Evolutionary conservation across 2,888 invertebrate genomes (phyloP), one percentile per base, ranked within the genome.

Genomic region (Stenodema calcarata): DNA sequence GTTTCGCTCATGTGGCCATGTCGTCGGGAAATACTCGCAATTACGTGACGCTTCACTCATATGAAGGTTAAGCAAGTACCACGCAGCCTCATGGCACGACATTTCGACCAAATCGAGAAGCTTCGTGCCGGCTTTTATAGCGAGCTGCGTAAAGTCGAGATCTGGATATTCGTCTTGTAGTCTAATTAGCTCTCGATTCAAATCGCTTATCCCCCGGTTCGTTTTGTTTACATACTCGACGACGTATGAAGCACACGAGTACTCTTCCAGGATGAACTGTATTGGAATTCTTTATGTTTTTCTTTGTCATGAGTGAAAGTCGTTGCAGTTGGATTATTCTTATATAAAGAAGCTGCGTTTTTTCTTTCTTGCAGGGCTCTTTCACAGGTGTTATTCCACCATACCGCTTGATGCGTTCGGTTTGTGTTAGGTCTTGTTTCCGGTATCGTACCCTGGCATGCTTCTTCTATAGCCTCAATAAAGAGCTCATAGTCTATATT

Each of bases 251-350:
- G n/a, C n/a, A n/a, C n/a, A n/a, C n/a, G 84, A 89, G 89, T 91
- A 91, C 88, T 91, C 91, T 11, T 92, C 91, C 28, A 76, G 86
- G 0, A 91, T 91, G 54, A 91, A 89, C 47, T 79, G 79, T 1
- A 76, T 41, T n/a, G n/a, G n/a, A n/a, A n/a, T n/a, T n/a, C n/a
- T n/a, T n/a, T n/a, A n/a, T n/a, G n/a, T n/a, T n/a, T n/a, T n/a
- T n/a, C n/a, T n/a, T n/a, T n/a, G n/a, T n/a, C n/a, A n/a, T n/a
- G n/a, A n/a, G n/a, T n/a, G n/a, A 3, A 47, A 47, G 3, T 47
- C 1, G 1, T 47, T 3, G 3, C 7, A 47, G 4, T 47, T 47
- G 3, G 47, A 47, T 47, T 47, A 47, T 14, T 12, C 7, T 1
- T 47, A 12, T 47, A 47, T 12, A 3, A 9, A 2, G 1, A 16